These are phyloP conservation scores for Campoplex nolae DNA, from an alignment of 2,888 invertebrate species.

Conservation along the genomic window DNA sequence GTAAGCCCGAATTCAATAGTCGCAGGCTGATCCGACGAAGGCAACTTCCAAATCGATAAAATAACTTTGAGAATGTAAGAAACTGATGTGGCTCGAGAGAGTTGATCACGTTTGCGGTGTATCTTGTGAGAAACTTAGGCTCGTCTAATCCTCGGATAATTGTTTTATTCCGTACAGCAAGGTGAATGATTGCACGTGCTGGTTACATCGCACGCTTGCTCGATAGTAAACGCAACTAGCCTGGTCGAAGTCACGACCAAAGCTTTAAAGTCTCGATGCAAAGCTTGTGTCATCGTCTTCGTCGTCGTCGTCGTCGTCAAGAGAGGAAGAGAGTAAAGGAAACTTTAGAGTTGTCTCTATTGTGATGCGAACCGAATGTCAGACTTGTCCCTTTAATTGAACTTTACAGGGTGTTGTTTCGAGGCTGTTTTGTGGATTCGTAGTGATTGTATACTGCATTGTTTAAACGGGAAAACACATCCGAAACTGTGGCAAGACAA, in stretches of 20 bases:
- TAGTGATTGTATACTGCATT: constrained; percentile 4
- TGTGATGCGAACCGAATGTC: constrained; percentile 36
- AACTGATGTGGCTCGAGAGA: constrained; percentile 7
- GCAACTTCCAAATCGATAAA: constrained; percentile 8
- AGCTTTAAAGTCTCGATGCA: constrained; percentile 16
- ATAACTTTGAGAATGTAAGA: constrained; percentile 20
- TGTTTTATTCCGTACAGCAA: constrained; percentile 38
- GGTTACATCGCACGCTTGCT: not conserved
- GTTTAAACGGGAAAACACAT: constrained; percentile 3
- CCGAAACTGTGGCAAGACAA: constrained; percentile 25
- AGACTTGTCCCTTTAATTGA: constrained; percentile 44
- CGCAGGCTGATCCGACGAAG: not conserved
- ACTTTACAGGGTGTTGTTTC: constrained; percentile 43
- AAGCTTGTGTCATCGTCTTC: constrained; percentile 11
- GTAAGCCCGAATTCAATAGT: not conserved
- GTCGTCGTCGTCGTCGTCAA: not conserved
- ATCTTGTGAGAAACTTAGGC: constrained; percentile 34
- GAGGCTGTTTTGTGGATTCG: constrained; percentile 31
- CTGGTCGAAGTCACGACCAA: constrained; percentile 1
- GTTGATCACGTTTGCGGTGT: constrained; percentile 31
- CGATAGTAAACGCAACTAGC: not conserved
- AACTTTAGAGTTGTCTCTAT: constrained; percentile 40
- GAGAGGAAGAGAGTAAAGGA: constrained; percentile 21
- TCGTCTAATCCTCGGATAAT: constrained; percentile 39
- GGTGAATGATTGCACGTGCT: constrained; percentile 28